These are phyloP conservation scores for Dendrolimus punctatus DNA, from an alignment of 1,140 invertebrate species.

Conservation along the genomic window DNA sequence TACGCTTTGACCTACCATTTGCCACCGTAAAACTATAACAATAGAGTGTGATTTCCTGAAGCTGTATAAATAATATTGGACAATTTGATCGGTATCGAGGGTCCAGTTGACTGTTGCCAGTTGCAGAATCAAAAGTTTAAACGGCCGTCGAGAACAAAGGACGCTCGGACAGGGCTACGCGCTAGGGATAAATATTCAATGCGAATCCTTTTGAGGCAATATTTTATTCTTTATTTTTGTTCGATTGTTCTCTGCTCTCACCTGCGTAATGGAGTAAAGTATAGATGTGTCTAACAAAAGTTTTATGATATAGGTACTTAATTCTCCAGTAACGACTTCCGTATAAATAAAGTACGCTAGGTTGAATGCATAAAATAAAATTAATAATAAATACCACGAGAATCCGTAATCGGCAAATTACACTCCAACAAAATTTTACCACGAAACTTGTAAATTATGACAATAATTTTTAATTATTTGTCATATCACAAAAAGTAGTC, in stretches of 20 bases:
- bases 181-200: conserved; percentile 67
- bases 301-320: background rate
- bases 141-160: conserved; percentile 68
- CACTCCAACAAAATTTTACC: too few species aligned
- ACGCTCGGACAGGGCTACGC: conserved; percentile 50
- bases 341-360: too few species aligned
- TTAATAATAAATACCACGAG: too few species aligned
- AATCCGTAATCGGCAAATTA: too few species aligned
- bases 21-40: conserved; percentile 6
- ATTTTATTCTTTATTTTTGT: conserved; percentile 62
- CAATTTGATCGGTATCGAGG: conserved; percentile 49
- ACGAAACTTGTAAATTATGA: background rate
- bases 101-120: conserved; percentile 66
- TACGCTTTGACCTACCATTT: conserved; percentile 5
- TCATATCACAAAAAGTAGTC: background rate
- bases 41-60: conserved; percentile 25
- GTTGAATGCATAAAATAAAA: too few species aligned
- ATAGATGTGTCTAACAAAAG: conserved; percentile 10
- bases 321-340: too few species aligned
- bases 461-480: background rate
- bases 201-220: conserved; percentile 67
- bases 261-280: conserved; percentile 52
- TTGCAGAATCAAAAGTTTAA: conserved; percentile 72
- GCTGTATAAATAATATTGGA: conserved; percentile 1
- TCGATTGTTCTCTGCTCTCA: conserved; percentile 52